Evolutionary conservation across 2,888 invertebrate species (phyloP), one percentile per base, ranked within the genome.

Genomic region (Tanypteryx hageni): DNA sequence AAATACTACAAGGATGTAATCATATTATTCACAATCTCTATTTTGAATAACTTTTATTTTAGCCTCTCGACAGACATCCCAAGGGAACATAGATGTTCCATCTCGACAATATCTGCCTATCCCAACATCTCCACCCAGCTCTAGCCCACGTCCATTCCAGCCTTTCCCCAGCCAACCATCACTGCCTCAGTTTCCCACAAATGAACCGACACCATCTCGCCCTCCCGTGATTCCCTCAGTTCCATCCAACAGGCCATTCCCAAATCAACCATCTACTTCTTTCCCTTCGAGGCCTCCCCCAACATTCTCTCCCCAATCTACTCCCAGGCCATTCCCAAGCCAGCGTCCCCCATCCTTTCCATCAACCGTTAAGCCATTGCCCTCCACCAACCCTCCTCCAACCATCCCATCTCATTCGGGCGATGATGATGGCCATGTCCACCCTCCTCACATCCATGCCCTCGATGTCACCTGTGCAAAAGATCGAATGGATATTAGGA

Each of bases 401-500:
- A 91, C 92, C 22, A 81, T 22, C 22, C 92, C 92, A 59, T 58
- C 92, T 59, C 57, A 92, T 68, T 93, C 94, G 11, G 94, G 93
- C 44, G 96, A 96, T n/a, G 97, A 97, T 76, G 97, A 97, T 58
- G 95, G 96, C 92, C 92, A 92, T 59, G 93, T 93, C 58, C 97
- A 97, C 94, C 97, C 97, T 82, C 97, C 98, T 4, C 97, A 97
- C 93, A 97, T 98, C 93, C 97, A 97, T 94, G 96, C 96, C 0
- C 96, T 98, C 92, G 96, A 97, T 81, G 98, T 98, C 0, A 96
- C 97, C 94, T 98, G 98, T 94, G 97, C 97, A 92, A 98, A 97
- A 94, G 97, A 97, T 93, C 97, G 97, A 96, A 98, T 98, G 98
- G 97, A 97, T 0, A 97, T 98, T 93, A 96, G 97, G 93, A 96